Evolutionary conservation across 64 coral and sea anemone species (phyloP), one percentile per base, ranked within the genome.

Genomic region (Dendrophyllia cribrosa): DNA sequence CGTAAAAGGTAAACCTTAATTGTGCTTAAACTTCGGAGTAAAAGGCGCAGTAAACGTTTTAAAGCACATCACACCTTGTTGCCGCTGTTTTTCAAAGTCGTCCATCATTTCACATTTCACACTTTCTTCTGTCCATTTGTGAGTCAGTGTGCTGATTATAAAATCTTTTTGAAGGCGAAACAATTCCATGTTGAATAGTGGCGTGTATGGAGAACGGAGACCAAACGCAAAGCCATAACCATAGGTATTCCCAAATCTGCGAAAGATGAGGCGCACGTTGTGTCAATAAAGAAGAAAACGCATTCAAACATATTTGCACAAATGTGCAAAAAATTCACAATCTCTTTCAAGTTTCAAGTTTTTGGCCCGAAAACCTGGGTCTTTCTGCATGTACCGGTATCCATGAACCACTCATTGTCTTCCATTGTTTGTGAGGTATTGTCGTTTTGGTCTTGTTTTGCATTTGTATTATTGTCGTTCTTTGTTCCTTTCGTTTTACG

Each of bases 151-250:
- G 51, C 83, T 83, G 17, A 92, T 92, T 3, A 77, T 66, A 15
- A 92, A 70, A 67, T 92, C 90, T 46, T 83, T 73, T 83, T 92
- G 90, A 47, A 92, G 79, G 3, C 71, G 51, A 73, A 92, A 92
- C 16, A 92, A 58, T 52, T 86, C 90, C 81, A 92, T 76, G 21
- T 92, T 92, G 14, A 92, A 92, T 0, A 92, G 58, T 1, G 72
- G 71, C 1, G 90, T 92, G 66, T 48, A 70, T 26, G 66, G 66
- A 43, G 89, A 91, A 7, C 44, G 0, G 22, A 60, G 25, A 7
- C 9, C 21, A 25, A 91, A 79, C 44, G 89, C 89, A 64, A 91
- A 91, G 4, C 89, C 89, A 62, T 91, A 91, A 0, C 89, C 89
- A 74, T 91, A 91, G 0, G 89, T 91, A 53, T 71, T 83, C 21